Conservation (phyloP, 2,888 invertebrate species). For the Lasioglossum figueresi region DNA sequence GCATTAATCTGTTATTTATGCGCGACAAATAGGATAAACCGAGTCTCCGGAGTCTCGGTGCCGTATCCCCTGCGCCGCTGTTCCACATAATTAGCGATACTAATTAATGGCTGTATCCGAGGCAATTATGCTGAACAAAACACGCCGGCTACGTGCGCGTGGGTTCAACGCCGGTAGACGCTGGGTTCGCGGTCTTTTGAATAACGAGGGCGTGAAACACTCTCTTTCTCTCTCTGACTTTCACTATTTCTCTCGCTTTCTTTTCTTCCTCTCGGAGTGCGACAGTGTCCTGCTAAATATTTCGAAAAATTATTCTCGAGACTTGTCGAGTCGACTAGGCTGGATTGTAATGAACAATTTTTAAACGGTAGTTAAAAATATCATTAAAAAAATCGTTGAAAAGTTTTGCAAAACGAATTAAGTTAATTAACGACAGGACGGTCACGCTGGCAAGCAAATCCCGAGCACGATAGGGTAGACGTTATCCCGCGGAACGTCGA, state of each 20-base stretch:
- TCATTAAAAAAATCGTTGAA: too few species aligned
- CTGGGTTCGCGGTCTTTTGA: constrained; percentile 13
- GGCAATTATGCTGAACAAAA: constrained; percentile 65
- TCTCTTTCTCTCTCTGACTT: background rate
- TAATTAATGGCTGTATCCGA: constrained; percentile 74
- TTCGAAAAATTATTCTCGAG: background rate
- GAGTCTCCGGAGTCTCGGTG: constrained; percentile 27
- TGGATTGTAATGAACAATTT: too few species aligned
- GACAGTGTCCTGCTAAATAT: background rate
- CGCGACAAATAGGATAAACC: constrained; percentile 68
- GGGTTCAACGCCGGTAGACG: constrained; percentile 13
- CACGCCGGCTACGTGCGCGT: constrained; percentile 41
- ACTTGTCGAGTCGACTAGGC: background rate
- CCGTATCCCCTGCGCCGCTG: constrained; percentile 55
- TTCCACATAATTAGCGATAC: constrained; percentile 76
- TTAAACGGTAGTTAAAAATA: too few species aligned
- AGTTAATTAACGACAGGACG: background rate
- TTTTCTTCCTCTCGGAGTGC: background rate
- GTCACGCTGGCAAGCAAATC: background rate
- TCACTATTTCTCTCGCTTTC: background rate
- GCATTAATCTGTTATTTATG: constrained; percentile 73
- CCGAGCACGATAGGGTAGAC: background rate
- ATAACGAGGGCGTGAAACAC: constrained; percentile 34
- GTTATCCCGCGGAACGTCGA: background rate
- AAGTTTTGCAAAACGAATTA: too few species aligned